These are phyloP conservation scores for Rhabdophis nuchalis DNA, from an alignment of 2,797 vertebrate genomes.

Conservation along the genomic window DNA sequence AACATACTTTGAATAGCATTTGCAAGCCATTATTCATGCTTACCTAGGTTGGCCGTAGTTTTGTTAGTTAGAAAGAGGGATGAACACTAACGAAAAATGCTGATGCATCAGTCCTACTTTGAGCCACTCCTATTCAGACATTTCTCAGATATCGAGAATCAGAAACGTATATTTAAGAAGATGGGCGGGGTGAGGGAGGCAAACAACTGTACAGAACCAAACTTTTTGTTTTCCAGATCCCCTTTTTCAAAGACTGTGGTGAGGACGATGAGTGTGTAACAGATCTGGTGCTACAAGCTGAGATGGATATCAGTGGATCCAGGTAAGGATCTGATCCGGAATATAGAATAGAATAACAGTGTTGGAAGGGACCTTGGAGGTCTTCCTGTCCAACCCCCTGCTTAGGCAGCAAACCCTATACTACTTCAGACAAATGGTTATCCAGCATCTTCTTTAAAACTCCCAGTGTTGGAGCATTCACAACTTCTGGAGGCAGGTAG, in stretches of 20 bases:
- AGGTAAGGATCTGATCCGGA: slow-evolving; percentile 67
- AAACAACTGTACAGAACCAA: not conserved
- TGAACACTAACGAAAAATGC: not conserved
- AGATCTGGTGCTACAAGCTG: slow-evolving; percentile 81
- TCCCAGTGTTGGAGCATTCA: no score
- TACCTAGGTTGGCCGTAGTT: not conserved
- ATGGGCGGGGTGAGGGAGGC: no score
- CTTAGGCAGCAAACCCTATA: no score
- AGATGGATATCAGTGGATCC: slow-evolving; percentile 83
- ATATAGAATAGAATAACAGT: no score
- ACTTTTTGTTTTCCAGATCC: slow-evolving; percentile 71
- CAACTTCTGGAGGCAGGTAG: no score
- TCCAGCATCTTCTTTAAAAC: no score
- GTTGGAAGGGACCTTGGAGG: no score
- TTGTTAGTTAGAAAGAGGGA: not conserved
- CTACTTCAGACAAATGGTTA: no score
- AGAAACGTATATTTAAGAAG: not conserved
- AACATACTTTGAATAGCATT: not conserved
- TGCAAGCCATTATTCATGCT: not conserved
- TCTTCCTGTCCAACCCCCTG: no score
- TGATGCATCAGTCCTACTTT: not conserved
- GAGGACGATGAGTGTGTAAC: slow-evolving; percentile 88
- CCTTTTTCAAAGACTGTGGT: slow-evolving; percentile 95
- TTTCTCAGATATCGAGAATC: not conserved
- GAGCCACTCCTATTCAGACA: not conserved